Evolutionary conservation across 2,888 invertebrate genomes (phyloP), one percentile per base, ranked within the genome.

Genomic region (Oxyteleia sp.): DNA sequence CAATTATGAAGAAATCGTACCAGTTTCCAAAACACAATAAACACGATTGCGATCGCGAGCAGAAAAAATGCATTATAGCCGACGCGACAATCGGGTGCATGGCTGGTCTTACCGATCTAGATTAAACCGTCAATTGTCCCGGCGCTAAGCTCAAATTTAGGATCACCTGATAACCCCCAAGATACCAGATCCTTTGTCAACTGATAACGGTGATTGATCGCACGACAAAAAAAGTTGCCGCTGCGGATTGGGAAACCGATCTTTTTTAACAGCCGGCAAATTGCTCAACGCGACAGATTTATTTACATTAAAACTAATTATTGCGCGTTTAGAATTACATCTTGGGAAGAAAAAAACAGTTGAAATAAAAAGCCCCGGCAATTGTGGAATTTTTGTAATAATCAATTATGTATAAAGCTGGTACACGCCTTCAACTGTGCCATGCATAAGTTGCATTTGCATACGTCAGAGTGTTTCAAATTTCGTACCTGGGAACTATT

Each of bases 1-100:
- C 64, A 64, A 55, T 71, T 43, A 66, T 45, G 55, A 69, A 69
- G 53, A 41, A 69, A 76, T 18, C 20, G 47, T 29, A n/a, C 23
- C 8, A 49, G 35, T 20, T 32, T 72, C 26, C 10, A 18, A 53
- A 74, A 53, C 29, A 59, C 72, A 53, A 72, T 72, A 59, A 71
- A 23, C 47, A n/a, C n/a, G 47, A 71, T 59, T 38, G 43, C 43
- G 8, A 64, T 51, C 51, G 23, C 49, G 3, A 11, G 4, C 16
- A 29, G n/a, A 23, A 41, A 41, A 18, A 68, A 43, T 29, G 41
- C 38, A 38, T 57, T 41, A 35, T 55, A 4, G 20, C 1, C 18
- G 20, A 38, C 10, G 0, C 10, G 0, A 38, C 35, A 63, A 51
- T 64, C 16, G 64, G 35, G 23, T 13, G 64, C 64, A 51, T 38